Percentiles rank a stretch among this genome's conserved stretches.
Evolutionary conservation across 1,140 invertebrate genomes (phyloP).

Genomic region (Pseudachorutes palmiensis): DNA sequence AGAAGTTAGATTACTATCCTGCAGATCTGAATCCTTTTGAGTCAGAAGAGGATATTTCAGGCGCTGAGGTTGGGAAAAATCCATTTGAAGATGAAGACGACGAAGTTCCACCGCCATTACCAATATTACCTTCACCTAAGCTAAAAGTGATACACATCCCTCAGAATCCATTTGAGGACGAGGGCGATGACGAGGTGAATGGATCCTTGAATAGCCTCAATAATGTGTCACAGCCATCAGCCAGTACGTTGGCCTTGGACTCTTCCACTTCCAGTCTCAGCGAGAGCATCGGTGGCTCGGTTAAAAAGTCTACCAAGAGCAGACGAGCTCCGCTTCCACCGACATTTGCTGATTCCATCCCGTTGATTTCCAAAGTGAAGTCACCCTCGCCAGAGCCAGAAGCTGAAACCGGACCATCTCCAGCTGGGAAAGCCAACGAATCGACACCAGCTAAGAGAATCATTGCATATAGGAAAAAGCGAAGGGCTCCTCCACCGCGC

Average conservation of each 20-base stretch:
- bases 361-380: conserved; percentile 32
- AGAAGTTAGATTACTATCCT: conserved; percentile 52
- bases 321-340: conserved; percentile 53
- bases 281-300: conserved; percentile 15
- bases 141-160: neutral
- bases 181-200: conserved; percentile 50
- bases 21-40: conserved; percentile 63
- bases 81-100: conserved; percentile 56
- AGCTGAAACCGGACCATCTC: conserved; percentile 36
- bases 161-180: conserved; percentile 43
- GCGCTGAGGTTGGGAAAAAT: conserved; percentile 38
- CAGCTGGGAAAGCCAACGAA: neutral
- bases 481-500: conserved; percentile 12
- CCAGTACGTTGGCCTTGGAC: neutral
- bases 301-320: conserved; percentile 42
- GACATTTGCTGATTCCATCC: conserved; percentile 15
- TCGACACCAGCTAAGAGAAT: neutral
- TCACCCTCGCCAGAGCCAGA: conserved; percentile 24
- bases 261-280: neutral
- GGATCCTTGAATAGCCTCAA: conserved; percentile 18
- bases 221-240: conserved; percentile 8
- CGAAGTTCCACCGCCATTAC: conserved; percentile 38
- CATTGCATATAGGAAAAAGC: conserved; percentile 31
- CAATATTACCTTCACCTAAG: neutral
- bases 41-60: conserved; percentile 38